Conservation (phyloP, 35 echinoderm and acorn worm genomes). For the Acanthaster planci region DNA sequence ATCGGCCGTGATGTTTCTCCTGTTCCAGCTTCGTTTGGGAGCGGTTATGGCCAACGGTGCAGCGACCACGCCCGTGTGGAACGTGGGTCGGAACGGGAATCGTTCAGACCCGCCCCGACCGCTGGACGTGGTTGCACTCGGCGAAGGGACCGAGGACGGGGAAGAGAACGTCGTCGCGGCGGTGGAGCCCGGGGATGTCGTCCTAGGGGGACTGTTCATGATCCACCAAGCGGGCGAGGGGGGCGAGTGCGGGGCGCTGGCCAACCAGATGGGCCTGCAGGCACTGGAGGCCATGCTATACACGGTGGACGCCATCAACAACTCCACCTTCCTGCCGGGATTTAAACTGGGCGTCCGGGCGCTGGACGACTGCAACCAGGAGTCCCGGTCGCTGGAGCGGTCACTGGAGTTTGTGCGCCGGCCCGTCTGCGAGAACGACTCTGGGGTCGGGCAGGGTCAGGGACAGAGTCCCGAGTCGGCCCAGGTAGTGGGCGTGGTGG, state of each 20-base stretch:
- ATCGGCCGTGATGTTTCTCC: too few species aligned
- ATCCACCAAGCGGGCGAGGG: slow-evolving; percentile 66
- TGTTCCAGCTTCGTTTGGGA: not conserved
- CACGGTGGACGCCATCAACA: slow-evolving; percentile 72
- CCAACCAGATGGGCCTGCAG: slow-evolving; percentile 68
- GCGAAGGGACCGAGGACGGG: not conserved
- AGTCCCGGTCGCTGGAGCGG: slow-evolving; percentile 76
- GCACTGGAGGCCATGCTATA: slow-evolving; percentile 91
- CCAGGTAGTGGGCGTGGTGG: slow-evolving; percentile 72
- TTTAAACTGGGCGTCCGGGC: slow-evolving; percentile 76
- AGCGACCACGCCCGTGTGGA: not conserved
- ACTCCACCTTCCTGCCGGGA: slow-evolving; percentile 69
- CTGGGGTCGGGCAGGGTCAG: not conserved
- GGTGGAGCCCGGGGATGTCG: slow-evolving; percentile 61
- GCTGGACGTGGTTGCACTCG: not conserved
- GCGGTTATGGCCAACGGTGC: not conserved
- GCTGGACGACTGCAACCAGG: slow-evolving; percentile 87
- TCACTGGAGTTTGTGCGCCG: slow-evolving; percentile 76
- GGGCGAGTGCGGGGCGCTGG: slow-evolving; percentile 59
- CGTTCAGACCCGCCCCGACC: not conserved
- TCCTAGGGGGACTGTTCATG: slow-evolving; percentile 77
- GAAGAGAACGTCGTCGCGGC: slow-evolving; percentile 5
- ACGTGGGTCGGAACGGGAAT: not conserved
- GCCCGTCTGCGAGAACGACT: slow-evolving; percentile 12
- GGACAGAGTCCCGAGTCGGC: slow-evolving; percentile 12